phyloP scores from a whole-genome alignment of 2,888 invertebrate genomes.

The Drosophila mettleri region DNA sequence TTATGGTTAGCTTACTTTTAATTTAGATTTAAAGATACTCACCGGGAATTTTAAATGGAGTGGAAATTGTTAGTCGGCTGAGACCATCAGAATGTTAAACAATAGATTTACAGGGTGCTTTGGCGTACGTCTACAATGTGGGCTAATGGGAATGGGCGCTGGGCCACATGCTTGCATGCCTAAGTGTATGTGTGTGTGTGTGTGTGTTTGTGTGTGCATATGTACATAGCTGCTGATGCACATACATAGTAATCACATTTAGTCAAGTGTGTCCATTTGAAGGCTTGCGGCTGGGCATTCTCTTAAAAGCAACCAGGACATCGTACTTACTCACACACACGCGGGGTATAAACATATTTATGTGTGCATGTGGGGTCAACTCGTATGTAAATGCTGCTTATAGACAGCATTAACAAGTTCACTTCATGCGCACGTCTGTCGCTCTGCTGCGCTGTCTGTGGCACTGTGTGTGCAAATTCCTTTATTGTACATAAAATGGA shows the following conservation, averaged over 20 bases:
- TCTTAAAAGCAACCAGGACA: conserved; percentile 42
- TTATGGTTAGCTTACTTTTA: not conserved
- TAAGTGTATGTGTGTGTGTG: conserved; percentile 14
- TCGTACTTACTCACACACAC: conserved; percentile 17
- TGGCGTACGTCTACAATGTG: too few species aligned
- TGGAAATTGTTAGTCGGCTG: conserved; percentile 7
- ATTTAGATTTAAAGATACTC: conserved; percentile 12
- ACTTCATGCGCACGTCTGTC: conserved; percentile 58
- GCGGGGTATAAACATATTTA: conserved; percentile 26
- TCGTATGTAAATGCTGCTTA: conserved; percentile 74
- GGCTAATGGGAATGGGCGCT: conserved; percentile 1
- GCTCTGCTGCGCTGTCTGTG: conserved; percentile 15
- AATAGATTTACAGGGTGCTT: conserved; percentile 26
- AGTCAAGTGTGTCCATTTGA: conserved; percentile 49
- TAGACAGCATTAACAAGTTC: conserved; percentile 75
- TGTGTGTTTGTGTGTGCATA: not conserved
- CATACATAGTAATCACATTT: conserved; percentile 50
- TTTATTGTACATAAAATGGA: conserved; percentile 74
- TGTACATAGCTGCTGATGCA: conserved; percentile 22
- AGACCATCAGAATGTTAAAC: not conserved
- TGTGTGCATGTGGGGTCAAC: conserved; percentile 62
- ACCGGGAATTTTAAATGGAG: conserved; percentile 13
- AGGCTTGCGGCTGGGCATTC: conserved; percentile 43
- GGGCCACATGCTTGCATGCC: conserved; percentile 9
- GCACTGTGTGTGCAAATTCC: conserved; percentile 62